phyloP scores from a whole-genome alignment of 1,140 invertebrate genomes.

The Aphelenchoides avenae region DNA sequence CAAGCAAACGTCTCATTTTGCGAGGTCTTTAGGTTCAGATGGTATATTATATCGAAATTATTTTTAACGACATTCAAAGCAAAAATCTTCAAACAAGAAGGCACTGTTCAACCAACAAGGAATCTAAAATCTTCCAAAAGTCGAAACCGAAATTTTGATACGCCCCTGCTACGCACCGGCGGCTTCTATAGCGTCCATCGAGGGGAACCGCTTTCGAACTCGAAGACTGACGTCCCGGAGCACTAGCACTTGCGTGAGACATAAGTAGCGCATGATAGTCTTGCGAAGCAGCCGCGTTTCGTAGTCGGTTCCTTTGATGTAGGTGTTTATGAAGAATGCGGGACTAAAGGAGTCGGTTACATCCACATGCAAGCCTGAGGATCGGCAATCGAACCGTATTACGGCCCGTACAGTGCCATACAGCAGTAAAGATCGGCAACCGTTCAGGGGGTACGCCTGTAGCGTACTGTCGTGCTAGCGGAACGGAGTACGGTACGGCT shows the following conservation, averaged over 20 bases:
- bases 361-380: background rate
- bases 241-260: slow-evolving; percentile 68
- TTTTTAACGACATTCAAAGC: background rate
- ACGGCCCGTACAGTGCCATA: too few species aligned
- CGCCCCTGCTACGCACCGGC: too few species aligned
- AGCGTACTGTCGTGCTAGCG: too few species aligned
- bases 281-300: slow-evolving; percentile 46
- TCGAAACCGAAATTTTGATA: too few species aligned
- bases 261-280: slow-evolving; percentile 69
- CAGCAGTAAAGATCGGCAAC: too few species aligned
- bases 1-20: too few species aligned
- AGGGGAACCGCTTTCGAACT: slow-evolving; percentile 85
- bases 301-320: slow-evolving; percentile 7
- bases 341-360: background rate
- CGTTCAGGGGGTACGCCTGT: too few species aligned
- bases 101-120: too few species aligned
- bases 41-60: background rate
- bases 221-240: slow-evolving; percentile 75
- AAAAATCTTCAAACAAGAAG: background rate
- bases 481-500: too few species aligned
- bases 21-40: too few species aligned
- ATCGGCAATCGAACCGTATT: too few species aligned
- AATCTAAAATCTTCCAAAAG: too few species aligned
- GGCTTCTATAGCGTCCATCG: slow-evolving; percentile 78
- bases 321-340: slow-evolving; percentile 10